Evolutionary conservation across 2,113 vertebrate species (phyloP).

Genomic region (Ardeotis arabs): DNA sequence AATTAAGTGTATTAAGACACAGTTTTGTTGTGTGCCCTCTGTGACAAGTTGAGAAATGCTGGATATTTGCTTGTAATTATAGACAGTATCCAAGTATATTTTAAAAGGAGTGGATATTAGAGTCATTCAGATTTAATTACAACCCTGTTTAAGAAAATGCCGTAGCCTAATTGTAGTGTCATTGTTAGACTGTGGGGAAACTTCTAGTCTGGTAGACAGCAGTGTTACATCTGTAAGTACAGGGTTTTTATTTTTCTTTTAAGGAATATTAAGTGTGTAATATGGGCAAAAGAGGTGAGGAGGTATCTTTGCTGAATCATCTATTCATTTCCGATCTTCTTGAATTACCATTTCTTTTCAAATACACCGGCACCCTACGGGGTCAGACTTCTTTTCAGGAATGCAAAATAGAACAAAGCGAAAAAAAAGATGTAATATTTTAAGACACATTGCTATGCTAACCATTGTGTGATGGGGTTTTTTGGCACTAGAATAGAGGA

Average conservation of each 20-base stretch:
- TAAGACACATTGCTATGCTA: neutral
- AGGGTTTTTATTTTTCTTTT: neutral
- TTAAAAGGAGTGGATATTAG: neutral
- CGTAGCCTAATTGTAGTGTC: neutral
- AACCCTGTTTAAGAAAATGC: neutral
- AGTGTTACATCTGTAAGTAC: neutral
- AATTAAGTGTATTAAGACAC: neutral
- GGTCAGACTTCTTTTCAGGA: neutral
- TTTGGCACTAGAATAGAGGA: neutral
- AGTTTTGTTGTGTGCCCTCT: neutral
- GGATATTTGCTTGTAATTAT: neutral
- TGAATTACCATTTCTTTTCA: conserved; percentile 45
- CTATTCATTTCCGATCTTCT: conserved; percentile 41
- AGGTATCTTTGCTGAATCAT: neutral
- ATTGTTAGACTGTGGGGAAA: neutral
- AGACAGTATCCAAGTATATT: neutral
- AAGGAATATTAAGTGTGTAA: neutral
- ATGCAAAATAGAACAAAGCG: conserved; percentile 8
- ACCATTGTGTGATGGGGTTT: neutral
- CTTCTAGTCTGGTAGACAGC: neutral
- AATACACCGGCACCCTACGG: neutral
- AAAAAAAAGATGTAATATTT: neutral
- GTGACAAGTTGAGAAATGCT: neutral
- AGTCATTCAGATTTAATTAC: neutral
- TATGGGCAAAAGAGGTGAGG: neutral